These are phyloP conservation scores for Zoanthus sociatus DNA, from an alignment of 92 coral and sea anemone species.

Conservation along the genomic window DNA sequence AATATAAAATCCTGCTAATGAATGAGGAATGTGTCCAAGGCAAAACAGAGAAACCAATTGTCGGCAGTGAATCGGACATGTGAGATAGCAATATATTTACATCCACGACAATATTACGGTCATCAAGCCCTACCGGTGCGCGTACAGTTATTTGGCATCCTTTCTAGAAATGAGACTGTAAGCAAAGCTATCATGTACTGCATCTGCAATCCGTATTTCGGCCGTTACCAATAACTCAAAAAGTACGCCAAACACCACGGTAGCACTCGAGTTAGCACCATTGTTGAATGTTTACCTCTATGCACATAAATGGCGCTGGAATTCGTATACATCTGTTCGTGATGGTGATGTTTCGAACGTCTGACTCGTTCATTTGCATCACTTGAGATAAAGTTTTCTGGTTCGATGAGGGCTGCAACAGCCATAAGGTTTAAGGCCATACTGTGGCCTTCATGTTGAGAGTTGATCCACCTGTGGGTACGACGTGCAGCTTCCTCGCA, in stretches of 20 bases:
- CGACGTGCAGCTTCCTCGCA: constrained; percentile 72
- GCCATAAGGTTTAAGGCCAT: constrained; percentile 74
- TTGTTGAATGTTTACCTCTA: background rate
- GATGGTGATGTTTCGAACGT: constrained; percentile 53
- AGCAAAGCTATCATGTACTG: too few relatives aligned
- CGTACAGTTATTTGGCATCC: too few relatives aligned
- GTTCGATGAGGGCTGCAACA: constrained; percentile 67
- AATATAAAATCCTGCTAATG: too few relatives aligned
- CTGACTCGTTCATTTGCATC: constrained; percentile 2
- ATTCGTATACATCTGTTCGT: constrained; percentile 45
- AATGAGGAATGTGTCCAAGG: too few relatives aligned
- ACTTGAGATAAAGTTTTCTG: constrained; percentile 7
- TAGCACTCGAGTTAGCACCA: background rate
- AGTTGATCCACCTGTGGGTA: constrained; percentile 64
- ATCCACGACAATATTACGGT: too few relatives aligned
- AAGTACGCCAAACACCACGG: constrained; percentile 33
- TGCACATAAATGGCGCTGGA: constrained; percentile 15
- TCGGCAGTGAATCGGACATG: too few relatives aligned
- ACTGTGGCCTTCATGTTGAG: constrained; percentile 58
- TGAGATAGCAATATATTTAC: too few relatives aligned
- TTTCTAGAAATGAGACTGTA: too few relatives aligned
- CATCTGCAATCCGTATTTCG: too few relatives aligned
- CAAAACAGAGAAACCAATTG: too few relatives aligned
- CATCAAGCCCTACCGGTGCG: too few relatives aligned
- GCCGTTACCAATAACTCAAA: background rate